These are phyloP conservation scores for Gobionotothen gibberifrons DNA, from an alignment of 2,797 vertebrate genomes.

Conservation along the genomic window DNA sequence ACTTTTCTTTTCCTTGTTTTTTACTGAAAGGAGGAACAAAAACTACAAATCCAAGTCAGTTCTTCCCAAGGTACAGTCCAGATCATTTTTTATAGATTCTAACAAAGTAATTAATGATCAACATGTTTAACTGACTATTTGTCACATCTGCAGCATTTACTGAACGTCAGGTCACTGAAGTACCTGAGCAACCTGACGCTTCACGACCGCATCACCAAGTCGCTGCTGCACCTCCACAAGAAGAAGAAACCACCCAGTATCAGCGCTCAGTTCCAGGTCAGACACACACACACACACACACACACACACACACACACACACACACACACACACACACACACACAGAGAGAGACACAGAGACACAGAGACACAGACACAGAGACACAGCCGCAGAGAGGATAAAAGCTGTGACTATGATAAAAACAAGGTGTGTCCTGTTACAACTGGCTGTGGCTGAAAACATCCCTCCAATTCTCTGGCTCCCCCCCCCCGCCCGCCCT, in stretches of 20 bases:
- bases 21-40: slow-evolving; percentile 91
- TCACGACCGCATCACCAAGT: slow-evolving; percentile 98
- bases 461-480: neutral
- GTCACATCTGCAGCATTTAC: slow-evolving; percentile 86
- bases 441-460: slow-evolving; percentile 6
- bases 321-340: slow-evolving; percentile 8
- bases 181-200: slow-evolving; percentile 94
- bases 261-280: slow-evolving; percentile 98
- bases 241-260: slow-evolving; percentile 99
- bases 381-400: neutral
- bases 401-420: slow-evolving; percentile 42
- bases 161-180: slow-evolving; percentile 97
- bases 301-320: slow-evolving; percentile 23
- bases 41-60: slow-evolving; percentile 92
- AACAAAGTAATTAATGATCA: neutral
- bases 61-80: slow-evolving; percentile 91
- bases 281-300: slow-evolving; percentile 22
- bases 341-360: too few species aligned
- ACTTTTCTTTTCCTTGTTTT: slow-evolving; percentile 28
- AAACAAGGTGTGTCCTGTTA: slow-evolving; percentile 45
- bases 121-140: neutral
- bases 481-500: neutral
- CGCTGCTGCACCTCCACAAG: slow-evolving; percentile 97
- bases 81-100: neutral
- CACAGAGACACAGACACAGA: too few species aligned